A percentile compares a stretch with the other conserved stretches of the same genome.
phyloP scores from a whole-genome alignment of 2,113 vertebrate genomes.

The Ascaphus truei region DNA sequence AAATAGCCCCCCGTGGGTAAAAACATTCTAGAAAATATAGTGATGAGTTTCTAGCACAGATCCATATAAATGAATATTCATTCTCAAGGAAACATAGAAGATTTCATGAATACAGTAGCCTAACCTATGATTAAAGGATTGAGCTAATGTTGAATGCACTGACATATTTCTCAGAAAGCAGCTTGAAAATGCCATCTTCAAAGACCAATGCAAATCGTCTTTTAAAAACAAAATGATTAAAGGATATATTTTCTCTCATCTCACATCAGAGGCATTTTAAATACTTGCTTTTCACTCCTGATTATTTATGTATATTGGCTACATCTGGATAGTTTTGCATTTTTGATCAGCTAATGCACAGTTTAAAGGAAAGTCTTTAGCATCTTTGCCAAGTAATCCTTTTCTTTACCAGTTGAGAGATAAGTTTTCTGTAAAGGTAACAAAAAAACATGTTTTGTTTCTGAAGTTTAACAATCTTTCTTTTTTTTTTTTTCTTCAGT shows the following conservation, averaged over 20 bases:
- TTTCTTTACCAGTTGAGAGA: too few species aligned
- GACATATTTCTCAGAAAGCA: slow-evolving; percentile 36
- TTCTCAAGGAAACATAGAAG: not conserved
- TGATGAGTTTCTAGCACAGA: too few species aligned
- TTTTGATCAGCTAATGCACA: slow-evolving; percentile 3
- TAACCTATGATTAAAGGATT: not conserved
- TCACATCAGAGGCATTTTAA: slow-evolving; percentile 51
- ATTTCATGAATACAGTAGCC: slow-evolving; percentile 25
- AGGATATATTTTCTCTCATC: slow-evolving; percentile 55
- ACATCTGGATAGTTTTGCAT: slow-evolving; percentile 11
- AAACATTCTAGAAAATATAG: too few species aligned
- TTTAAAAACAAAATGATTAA: slow-evolving; percentile 63
- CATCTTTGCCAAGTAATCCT: too few species aligned
- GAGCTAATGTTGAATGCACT: slow-evolving; percentile 10
- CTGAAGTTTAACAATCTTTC: too few species aligned
- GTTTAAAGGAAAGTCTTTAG: not conserved
- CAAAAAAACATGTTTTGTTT: too few species aligned
- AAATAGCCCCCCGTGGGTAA: too few species aligned
- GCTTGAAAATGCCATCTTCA: slow-evolving; percentile 47
- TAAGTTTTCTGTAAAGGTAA: too few species aligned
- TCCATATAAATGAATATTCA: slow-evolving; percentile 29
- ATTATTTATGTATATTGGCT: slow-evolving; percentile 49
- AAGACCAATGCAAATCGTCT: slow-evolving; percentile 52
- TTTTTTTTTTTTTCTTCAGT: too few species aligned
- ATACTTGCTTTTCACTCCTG: slow-evolving; percentile 42